Conservation (phyloP, 2,888 invertebrate genomes). For the Meganola albula region DNA sequence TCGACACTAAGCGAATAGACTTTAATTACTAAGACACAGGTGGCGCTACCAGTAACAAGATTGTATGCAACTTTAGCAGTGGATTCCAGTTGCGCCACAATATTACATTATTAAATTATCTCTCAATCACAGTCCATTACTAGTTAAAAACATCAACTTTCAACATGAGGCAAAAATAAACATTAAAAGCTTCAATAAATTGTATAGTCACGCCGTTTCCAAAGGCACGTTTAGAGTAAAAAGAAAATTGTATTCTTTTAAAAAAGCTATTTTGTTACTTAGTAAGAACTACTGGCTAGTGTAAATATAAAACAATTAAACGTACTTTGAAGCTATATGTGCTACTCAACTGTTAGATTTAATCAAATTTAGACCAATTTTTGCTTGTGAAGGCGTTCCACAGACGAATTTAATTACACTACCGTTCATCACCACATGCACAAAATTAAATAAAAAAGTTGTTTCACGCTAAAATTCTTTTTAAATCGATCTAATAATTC, state of each 20-base stretch:
- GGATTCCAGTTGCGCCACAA: no score
- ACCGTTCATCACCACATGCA: no score
- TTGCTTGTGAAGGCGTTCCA: no score
- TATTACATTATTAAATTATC: no score
- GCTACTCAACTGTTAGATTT: conserved; percentile 39
- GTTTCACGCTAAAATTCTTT: no score
- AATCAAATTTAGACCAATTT: conserved; percentile 28
- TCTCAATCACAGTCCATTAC: conserved; percentile 12
- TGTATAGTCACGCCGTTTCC: conserved; percentile 51
- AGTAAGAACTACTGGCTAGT: conserved; percentile 53
- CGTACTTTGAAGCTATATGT: conserved; percentile 52
- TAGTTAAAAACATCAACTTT: conserved; percentile 23
- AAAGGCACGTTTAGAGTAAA: conserved; percentile 68
- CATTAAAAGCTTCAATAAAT: conserved; percentile 48
- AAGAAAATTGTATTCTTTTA: conserved; percentile 42
- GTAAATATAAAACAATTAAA: conserved; percentile 43
- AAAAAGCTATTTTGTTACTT: conserved; percentile 70
- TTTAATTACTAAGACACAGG: no score
- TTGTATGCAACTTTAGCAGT: no score
- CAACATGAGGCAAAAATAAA: conserved; percentile 40
- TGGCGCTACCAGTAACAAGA: no score
- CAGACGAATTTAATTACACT: no score
- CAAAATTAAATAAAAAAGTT: no score
- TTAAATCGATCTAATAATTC: no score
- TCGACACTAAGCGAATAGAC: no score